These are phyloP conservation scores for Dynastes tityus DNA, from an alignment of 2,888 invertebrate species.

Conservation along the genomic window DNA sequence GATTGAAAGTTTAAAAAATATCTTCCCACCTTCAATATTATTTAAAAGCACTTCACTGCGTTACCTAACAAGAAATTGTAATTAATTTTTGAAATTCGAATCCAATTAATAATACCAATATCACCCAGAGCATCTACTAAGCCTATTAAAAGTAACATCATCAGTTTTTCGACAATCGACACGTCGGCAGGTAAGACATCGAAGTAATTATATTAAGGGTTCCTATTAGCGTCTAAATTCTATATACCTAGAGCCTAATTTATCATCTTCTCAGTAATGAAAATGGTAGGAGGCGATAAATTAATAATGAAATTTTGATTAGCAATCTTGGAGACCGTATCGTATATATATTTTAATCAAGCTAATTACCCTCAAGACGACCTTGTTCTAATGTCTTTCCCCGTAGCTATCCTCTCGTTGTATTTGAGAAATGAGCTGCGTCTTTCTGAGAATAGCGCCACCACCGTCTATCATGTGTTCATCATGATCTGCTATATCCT, in stretches of 20 bases:
- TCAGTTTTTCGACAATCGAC: not conserved
- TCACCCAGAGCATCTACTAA: not conserved
- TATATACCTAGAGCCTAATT: not conserved
- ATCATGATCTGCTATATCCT: slow-evolving; percentile 92
- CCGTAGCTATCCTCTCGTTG: slow-evolving; percentile 90
- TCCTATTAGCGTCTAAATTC: not conserved
- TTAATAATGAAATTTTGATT: not conserved
- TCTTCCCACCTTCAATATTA: too few relatives aligned
- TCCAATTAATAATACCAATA: not conserved
- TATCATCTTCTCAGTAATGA: not conserved
- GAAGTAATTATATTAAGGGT: not conserved
- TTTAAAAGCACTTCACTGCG: too few relatives aligned
- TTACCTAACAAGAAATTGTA: too few relatives aligned
- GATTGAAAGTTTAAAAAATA: too few relatives aligned
- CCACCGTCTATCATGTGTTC: slow-evolving; percentile 91
- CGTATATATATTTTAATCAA: slow-evolving; percentile 5
- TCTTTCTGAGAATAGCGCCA: slow-evolving; percentile 83
- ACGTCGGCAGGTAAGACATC: not conserved
- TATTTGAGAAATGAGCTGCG: slow-evolving; percentile 87
- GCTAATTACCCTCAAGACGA: not conserved
- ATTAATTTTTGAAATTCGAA: not conserved
- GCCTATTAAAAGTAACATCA: not conserved
- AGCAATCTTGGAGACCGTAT: not conserved
- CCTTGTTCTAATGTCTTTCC: not conserved
- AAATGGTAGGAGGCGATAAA: not conserved